phyloP scores from a whole-genome alignment of 2,113 vertebrate species.

The Dendropsophus ebraccatus region DNA sequence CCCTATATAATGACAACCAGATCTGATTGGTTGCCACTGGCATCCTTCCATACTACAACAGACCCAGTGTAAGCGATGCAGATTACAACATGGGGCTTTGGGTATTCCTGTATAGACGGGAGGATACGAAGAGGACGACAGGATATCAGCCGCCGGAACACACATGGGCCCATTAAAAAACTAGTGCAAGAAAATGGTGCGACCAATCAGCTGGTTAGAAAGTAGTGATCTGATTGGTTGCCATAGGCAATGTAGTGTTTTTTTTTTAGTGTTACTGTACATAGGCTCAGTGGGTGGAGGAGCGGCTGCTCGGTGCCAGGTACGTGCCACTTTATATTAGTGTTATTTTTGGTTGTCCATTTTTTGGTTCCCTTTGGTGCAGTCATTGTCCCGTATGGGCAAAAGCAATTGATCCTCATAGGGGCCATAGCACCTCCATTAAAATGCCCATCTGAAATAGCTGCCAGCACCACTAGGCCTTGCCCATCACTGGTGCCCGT shows the following conservation, averaged over 20 bases:
- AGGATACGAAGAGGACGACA: not conserved
- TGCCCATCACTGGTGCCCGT: not conserved
- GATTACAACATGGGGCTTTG: not conserved
- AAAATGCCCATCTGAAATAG: not conserved
- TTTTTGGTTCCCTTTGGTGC: conserved; percentile 14
- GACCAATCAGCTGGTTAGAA: not conserved
- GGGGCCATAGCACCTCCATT: not conserved
- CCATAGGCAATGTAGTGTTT: not conserved
- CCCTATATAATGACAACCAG: not conserved
- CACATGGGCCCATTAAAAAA: not conserved
- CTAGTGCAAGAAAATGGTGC: not conserved
- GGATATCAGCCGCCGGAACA: not conserved
- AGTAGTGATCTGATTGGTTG: not conserved
- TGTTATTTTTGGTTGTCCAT: not conserved
- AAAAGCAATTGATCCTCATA: not conserved
- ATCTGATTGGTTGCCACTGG: not conserved
- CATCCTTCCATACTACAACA: not conserved
- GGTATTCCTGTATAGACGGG: not conserved
- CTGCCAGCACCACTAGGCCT: not conserved
- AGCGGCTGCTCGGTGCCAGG: too few species aligned
- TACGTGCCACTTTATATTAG: not conserved
- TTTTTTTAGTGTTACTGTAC: not conserved
- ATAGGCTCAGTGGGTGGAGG: not conserved
- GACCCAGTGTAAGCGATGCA: not conserved
- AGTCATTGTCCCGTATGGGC: not conserved